Conservation (phyloP, 2,113 vertebrate species). For the Hucho hucho region DNA sequence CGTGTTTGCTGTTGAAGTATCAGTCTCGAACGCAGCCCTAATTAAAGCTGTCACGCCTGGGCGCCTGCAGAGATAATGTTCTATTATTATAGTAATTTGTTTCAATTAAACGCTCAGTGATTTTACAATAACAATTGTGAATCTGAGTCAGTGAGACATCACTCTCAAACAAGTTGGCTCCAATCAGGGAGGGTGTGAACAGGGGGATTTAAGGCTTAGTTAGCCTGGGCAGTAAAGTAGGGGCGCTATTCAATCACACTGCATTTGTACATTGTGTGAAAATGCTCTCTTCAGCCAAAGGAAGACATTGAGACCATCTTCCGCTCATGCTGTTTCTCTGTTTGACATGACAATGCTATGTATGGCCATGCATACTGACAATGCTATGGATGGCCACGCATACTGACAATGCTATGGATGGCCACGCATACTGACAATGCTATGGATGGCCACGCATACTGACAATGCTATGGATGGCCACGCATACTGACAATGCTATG, state of each 20-base stretch:
- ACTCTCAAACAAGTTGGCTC: conserved; percentile 96
- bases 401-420: too few species aligned
- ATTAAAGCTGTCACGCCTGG: conserved; percentile 98
- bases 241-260: background rate
- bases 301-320: background rate
- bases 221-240: background rate
- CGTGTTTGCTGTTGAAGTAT: conserved; percentile 84
- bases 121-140: conserved; percentile 98
- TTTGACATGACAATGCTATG: too few species aligned
- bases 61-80: conserved; percentile 99
- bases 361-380: too few species aligned
- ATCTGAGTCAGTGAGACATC: conserved; percentile 94
- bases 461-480: too few species aligned
- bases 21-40: conserved; percentile 92
- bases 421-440: too few species aligned
- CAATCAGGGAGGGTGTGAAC: conserved; percentile 61
- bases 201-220: background rate
- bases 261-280: background rate
- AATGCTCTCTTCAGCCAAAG: background rate
- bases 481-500: too few species aligned
- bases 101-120: conserved; percentile 99
- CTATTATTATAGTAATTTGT: conserved; percentile 99
- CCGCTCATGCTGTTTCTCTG: too few species aligned
- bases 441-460: too few species aligned
- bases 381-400: too few species aligned